A percentile compares a stretch with the other conserved stretches of the same genome.
phyloP scores from a whole-genome alignment of 2,888 invertebrate genomes.

The Amiota communis region DNA sequence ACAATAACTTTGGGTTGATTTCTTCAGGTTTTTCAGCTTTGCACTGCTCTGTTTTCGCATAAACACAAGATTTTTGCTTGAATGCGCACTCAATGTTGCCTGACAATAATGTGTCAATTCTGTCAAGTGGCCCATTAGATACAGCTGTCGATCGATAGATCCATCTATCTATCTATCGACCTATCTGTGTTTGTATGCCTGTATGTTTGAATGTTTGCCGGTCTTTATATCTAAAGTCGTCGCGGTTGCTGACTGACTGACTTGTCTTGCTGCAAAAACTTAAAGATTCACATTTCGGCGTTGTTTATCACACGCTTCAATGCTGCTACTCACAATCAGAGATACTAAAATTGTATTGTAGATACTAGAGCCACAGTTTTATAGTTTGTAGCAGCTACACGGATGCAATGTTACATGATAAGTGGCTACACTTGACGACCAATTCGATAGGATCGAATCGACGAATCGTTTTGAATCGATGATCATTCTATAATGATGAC shows the following conservation, averaged over 20 bases:
- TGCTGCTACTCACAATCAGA: constrained; percentile 51
- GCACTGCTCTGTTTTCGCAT: constrained; percentile 13
- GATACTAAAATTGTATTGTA: background rate
- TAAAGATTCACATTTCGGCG: constrained; percentile 48
- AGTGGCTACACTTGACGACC: constrained; percentile 20
- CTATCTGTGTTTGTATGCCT: background rate
- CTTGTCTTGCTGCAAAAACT: constrained; percentile 24
- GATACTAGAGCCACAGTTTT: no score
- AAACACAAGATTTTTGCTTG: background rate
- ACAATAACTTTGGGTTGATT: constrained; percentile 18
- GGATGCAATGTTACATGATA: constrained; percentile 17
- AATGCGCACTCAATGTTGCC: constrained; percentile 54
- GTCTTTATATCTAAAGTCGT: constrained; percentile 12
- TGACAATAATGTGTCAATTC: constrained; percentile 67
- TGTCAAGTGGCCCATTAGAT: constrained; percentile 63
- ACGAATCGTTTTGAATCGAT: no score
- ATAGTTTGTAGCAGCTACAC: background rate
- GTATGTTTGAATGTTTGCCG: constrained; percentile 5
- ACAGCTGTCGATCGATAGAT: constrained; percentile 24
- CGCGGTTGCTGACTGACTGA: constrained; percentile 21
- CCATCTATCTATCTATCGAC: background rate
- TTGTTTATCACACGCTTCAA: constrained; percentile 65
- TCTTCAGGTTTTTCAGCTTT: constrained; percentile 1
- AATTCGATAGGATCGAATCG: no score
- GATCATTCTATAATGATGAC: no score